phyloP scores from a whole-genome alignment of 2,888 invertebrate species.

The Autographa gamma region DNA sequence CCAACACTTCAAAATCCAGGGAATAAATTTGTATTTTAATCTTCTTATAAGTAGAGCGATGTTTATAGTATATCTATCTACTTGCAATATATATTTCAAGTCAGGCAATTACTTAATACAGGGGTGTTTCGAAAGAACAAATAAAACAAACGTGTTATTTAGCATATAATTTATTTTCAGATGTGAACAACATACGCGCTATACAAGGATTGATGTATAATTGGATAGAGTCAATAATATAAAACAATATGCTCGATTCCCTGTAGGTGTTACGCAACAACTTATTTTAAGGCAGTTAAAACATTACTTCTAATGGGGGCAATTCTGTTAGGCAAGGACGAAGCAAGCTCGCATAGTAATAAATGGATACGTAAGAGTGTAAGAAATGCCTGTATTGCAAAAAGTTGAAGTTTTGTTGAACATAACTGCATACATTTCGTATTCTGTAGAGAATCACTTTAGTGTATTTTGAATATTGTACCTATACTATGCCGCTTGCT shows the following conservation, averaged over 20 bases:
- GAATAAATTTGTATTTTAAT: too few species aligned
- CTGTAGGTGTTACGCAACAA: constrained; percentile 80
- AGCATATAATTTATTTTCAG: constrained; percentile 76
- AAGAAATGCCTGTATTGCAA: too few species aligned
- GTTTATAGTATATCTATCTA: too few species aligned
- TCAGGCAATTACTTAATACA: too few species aligned
- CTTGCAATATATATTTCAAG: too few species aligned
- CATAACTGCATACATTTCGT: too few species aligned
- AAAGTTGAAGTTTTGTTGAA: too few species aligned
- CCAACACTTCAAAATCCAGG: too few species aligned
- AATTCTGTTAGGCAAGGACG: constrained; percentile 27
- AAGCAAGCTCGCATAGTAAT: constrained; percentile 32
- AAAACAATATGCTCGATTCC: constrained; percentile 79
- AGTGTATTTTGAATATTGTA: too few species aligned
- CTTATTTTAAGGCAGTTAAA: constrained; percentile 67
- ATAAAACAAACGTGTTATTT: constrained; percentile 52
- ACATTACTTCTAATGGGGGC: constrained; percentile 47
- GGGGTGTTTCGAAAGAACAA: constrained; percentile 2
- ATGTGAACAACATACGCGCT: constrained; percentile 72
- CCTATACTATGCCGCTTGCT: not conserved
- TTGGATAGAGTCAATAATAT: constrained; percentile 68
- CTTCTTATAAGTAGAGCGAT: too few species aligned
- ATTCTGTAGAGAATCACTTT: too few species aligned
- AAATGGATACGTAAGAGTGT: not conserved
- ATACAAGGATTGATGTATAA: constrained; percentile 70